Base-by-base conservation (phyloP, 2,888 invertebrate genomes). In the Mantis religiosa region DNA sequence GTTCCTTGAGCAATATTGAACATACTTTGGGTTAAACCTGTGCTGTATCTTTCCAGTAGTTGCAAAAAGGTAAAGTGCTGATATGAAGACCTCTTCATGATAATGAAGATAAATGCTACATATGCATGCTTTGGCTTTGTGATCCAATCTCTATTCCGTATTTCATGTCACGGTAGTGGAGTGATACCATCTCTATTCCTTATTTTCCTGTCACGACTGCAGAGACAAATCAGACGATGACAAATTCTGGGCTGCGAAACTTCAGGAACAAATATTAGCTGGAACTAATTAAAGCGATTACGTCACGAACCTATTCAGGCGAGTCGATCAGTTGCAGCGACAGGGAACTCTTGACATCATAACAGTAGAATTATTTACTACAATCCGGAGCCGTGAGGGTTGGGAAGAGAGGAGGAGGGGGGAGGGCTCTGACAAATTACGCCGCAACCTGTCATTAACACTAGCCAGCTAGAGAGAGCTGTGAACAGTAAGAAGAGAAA, bases 401-500 rank as follows among this genome's bases (percentile, higher is more conserved):
- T 15, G 25, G 54, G 25, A 20, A 25, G 54, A 25, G 25, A 25
- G 25, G 54, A 4, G 54, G 54, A 15, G 54, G 54, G 27, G 85
- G 20, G 20, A 25, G 54, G 54, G 41, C n/a, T 27, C 85, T 85
- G 85, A 85, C 85, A 85, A 85, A 85, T 85, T 85, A 85, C 85
- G 54, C 85, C 85, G 54, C 85, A 85, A 85, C 85, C 85, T 85
- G 85, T 85, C 85, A 85, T 85, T 85, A 85, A 85, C 85, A 85
- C 85, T 47, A 85, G 85, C 85, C 54, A 85, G 47, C 54, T 15
- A 25, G 27, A 83, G 83, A 83, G 83, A 20, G 28, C 27, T 27
- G 27, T 14, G 14, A 83, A n/a, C 14, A 15, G 83, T 83, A 28
- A 28, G 83, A 28, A 83, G 83, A 20, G n/a, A 28, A 28, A 83